phyloP scores from a whole-genome alignment of 2,888 invertebrate species.

The Stenodema calcarata region DNA sequence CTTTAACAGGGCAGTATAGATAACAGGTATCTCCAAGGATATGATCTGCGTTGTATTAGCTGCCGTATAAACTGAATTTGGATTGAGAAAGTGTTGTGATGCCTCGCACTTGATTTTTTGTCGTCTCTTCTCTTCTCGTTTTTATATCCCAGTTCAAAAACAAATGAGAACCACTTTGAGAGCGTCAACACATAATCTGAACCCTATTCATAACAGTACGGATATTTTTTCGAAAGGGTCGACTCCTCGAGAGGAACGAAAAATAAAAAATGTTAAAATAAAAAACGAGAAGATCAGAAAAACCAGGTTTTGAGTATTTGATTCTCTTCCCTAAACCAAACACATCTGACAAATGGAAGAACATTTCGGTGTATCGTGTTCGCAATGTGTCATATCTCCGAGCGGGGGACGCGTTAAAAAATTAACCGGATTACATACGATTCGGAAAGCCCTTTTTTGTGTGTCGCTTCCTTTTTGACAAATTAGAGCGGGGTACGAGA shows the following conservation, averaged over 20 bases:
- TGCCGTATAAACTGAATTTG: no score
- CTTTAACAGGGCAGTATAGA: no score
- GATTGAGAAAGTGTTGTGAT: no score
- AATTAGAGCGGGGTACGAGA: neutral
- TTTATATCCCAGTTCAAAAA: neutral
- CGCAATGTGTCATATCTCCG: neutral
- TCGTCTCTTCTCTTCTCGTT: neutral
- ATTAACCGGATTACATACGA: neutral
- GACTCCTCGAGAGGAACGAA: neutral
- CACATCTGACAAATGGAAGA: neutral
- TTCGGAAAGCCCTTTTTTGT: neutral
- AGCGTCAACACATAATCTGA: slow-evolving; percentile 22
- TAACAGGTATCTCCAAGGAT: no score
- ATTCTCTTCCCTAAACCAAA: neutral
- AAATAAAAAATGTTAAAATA: no score
- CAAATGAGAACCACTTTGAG: slow-evolving; percentile 21
- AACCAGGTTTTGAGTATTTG: neutral
- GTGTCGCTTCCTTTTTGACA: neutral
- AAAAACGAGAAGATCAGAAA: neutral
- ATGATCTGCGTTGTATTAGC: no score
- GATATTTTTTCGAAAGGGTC: neutral
- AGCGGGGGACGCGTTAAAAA: neutral
- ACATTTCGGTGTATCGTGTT: neutral
- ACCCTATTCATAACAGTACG: slow-evolving; percentile 6
- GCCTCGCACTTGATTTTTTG: no score